Conservation (phyloP, 2,797 vertebrate genomes). For the Enteromius thamalakanensis region DNA sequence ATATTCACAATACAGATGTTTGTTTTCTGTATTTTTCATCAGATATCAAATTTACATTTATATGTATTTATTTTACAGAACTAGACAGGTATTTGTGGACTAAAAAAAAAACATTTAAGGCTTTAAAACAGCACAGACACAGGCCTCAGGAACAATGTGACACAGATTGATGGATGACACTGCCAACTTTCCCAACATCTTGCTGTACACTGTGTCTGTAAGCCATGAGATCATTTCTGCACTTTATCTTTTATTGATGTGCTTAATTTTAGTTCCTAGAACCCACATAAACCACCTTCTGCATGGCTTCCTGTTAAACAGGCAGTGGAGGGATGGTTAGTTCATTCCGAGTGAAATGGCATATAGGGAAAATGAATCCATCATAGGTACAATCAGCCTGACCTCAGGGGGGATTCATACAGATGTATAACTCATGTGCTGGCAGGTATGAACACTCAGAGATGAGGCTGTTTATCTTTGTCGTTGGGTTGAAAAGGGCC, state of each 20-base stretch:
- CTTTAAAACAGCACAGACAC: background rate
- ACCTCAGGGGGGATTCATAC: slow-evolving; percentile 46
- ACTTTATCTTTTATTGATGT: slow-evolving; percentile 47
- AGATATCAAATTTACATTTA: background rate
- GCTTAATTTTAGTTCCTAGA: slow-evolving; percentile 44
- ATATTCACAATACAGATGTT: background rate
- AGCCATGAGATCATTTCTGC: slow-evolving; percentile 33
- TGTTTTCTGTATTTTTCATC: background rate
- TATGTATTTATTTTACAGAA: background rate
- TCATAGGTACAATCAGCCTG: slow-evolving; percentile 49
- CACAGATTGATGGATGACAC: slow-evolving; percentile 4
- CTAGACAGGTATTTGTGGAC: background rate
- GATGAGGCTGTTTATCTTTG: slow-evolving; percentile 54
- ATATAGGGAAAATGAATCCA: slow-evolving; percentile 52
- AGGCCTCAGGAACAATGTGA: slow-evolving; percentile 7
- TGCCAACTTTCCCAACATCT: slow-evolving; percentile 11
- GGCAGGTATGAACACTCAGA: slow-evolving; percentile 52
- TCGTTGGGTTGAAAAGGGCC: slow-evolving; percentile 38
- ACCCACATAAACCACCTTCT: slow-evolving; percentile 47
- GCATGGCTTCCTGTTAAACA: slow-evolving; percentile 51
- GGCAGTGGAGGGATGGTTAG: slow-evolving; percentile 72
- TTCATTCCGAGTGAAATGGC: slow-evolving; percentile 54
- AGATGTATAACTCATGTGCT: slow-evolving; percentile 55
- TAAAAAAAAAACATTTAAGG: background rate
- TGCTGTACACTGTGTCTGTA: slow-evolving; percentile 9